Evolutionary conservation across 2,888 invertebrate genomes (phyloP).

Genomic region (Deroplatys truncata): DNA sequence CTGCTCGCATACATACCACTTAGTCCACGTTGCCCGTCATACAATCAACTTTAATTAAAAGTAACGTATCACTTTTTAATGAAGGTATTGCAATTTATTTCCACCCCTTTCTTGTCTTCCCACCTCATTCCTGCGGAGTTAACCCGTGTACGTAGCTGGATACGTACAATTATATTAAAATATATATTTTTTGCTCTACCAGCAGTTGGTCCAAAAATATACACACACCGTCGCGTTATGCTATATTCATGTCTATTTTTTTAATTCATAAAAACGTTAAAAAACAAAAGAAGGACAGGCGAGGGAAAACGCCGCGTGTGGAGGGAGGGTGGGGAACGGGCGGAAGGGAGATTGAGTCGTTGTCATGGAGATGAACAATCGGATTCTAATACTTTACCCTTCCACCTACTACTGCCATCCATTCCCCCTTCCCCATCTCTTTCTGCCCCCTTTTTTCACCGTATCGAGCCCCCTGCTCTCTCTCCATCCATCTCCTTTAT

Average conservation of each 20-base stretch:
- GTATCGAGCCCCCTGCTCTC: neutral
- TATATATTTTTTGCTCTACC: neutral
- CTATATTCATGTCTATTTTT: slow-evolving; percentile 1
- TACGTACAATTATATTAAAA: slow-evolving; percentile 12
- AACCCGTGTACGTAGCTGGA: neutral
- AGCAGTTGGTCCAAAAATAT: neutral
- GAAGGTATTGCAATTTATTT: neutral
- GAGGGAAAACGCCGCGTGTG: neutral
- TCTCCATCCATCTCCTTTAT: neutral
- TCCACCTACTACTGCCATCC: neutral
- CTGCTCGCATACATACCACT: neutral
- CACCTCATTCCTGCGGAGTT: neutral
- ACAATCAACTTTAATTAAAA: slow-evolving; percentile 17
- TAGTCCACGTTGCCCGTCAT: neutral
- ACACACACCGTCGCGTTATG: neutral
- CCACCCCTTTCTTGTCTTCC: neutral
- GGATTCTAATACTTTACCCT: slow-evolving; percentile 19
- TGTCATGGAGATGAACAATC: slow-evolving; percentile 26
- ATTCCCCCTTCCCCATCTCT: neutral
- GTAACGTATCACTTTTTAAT: slow-evolving; percentile 1
- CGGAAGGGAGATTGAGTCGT: slow-evolving; percentile 14
- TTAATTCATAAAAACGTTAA: neutral
- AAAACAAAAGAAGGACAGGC: slow-evolving; percentile 8
- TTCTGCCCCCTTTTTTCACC: neutral
- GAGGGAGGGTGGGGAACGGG: neutral